Percentiles rank a stretch among this genome's conserved stretches.
phyloP scores from a whole-genome alignment of 64 coral and sea anemone genomes.

The Stichodactyla helianthus region DNA sequence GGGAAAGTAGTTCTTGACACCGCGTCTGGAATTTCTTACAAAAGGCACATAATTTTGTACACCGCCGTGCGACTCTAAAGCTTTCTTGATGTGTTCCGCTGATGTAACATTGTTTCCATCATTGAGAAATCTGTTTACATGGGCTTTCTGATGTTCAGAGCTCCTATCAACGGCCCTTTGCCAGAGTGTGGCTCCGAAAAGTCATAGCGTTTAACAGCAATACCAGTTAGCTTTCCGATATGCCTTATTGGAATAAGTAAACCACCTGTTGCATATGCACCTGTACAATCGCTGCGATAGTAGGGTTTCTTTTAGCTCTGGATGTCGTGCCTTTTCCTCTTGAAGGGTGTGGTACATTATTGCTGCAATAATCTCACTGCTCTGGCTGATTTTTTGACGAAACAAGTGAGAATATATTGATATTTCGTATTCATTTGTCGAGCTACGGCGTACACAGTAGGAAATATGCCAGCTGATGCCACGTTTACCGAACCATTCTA shows the following conservation, averaged over 20 bases:
- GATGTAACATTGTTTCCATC: not conserved
- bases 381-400: too few relatives aligned
- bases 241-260: too few relatives aligned
- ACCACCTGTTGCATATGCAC: too few relatives aligned
- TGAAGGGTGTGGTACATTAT: too few relatives aligned
- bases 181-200: not conserved
- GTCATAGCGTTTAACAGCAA: not conserved
- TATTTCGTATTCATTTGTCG: conserved; percentile 14
- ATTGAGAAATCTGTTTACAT: conserved; percentile 13
- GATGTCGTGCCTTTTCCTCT: too few relatives aligned
- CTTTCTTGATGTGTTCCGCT: not conserved
- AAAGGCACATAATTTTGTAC: not conserved
- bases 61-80: not conserved
- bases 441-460: not conserved
- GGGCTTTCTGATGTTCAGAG: conserved; percentile 9
- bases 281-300: too few relatives aligned
- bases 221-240: too few relatives aligned
- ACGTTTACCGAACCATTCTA: conserved; percentile 16
- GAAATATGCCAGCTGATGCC: conserved; percentile 21
- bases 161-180: not conserved
- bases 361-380: too few relatives aligned
- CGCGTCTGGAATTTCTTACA: not conserved
- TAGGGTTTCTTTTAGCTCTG: too few relatives aligned
- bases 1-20: not conserved
- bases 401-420: not conserved